These are phyloP conservation scores for Brachyhypopomus occidentalis DNA, from an alignment of 2,113 vertebrate genomes.

Conservation along the genomic window DNA sequence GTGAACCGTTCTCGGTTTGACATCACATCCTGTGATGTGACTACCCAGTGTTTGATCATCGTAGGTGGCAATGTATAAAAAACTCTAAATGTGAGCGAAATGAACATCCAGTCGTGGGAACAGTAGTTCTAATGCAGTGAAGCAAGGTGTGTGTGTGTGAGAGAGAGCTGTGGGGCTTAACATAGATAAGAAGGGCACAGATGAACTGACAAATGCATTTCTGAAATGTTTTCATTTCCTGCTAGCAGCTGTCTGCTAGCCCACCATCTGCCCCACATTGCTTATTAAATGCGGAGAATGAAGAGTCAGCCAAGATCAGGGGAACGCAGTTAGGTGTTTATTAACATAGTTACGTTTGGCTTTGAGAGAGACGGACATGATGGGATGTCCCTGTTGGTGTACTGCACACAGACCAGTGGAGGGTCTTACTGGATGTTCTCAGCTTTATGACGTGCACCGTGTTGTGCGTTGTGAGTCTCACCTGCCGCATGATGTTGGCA, in stretches of 20 bases:
- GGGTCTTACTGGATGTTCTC: no score
- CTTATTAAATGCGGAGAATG: slow-evolving; percentile 19
- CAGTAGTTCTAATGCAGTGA: slow-evolving; percentile 2
- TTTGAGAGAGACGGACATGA: slow-evolving; percentile 1
- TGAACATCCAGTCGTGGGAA: background rate
- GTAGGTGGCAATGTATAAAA: no score
- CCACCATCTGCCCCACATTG: slow-evolving; percentile 37
- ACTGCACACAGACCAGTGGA: background rate
- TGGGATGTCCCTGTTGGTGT: slow-evolving; percentile 4
- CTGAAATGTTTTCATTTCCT: slow-evolving; percentile 28
- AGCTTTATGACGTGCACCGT: no score
- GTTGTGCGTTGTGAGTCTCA: no score
- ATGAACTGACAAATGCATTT: slow-evolving; percentile 25
- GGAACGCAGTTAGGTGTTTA: slow-evolving; percentile 41
- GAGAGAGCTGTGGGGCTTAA: background rate
- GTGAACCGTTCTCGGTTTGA: no score
- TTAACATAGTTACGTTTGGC: slow-evolving; percentile 32
- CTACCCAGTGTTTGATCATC: no score
- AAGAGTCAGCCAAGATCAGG: slow-evolving; percentile 38
- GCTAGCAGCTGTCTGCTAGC: slow-evolving; percentile 23
- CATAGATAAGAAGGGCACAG: slow-evolving; percentile 36
- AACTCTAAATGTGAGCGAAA: no score
- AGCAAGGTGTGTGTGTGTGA: slow-evolving; percentile 15
- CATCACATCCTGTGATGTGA: no score
- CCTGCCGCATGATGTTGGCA: no score